Evolutionary conservation across 2,113 vertebrate species (phyloP).

Genomic region (Pogona vitticeps): DNA sequence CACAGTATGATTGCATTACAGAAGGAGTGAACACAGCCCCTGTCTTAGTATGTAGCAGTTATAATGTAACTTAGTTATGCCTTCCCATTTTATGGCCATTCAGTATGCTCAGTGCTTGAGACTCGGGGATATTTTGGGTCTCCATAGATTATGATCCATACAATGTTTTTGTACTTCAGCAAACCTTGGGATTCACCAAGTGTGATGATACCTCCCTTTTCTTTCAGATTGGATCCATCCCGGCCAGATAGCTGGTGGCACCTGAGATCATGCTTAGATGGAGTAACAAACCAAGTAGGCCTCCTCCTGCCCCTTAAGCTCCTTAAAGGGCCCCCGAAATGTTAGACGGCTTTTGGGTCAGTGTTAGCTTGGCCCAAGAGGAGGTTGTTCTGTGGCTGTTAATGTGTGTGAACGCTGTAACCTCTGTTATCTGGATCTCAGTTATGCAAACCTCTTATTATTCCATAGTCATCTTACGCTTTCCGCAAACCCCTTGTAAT

Average conservation of each 20-base stretch:
- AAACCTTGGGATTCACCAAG: not conserved
- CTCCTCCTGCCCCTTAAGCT: not conserved
- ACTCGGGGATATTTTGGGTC: too few species aligned
- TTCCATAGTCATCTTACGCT: not conserved
- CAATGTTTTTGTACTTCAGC: too few species aligned
- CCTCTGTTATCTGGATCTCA: not conserved
- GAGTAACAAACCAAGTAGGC: not conserved
- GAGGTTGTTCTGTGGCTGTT: not conserved
- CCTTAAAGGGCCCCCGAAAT: too few species aligned
- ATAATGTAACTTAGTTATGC: too few species aligned
- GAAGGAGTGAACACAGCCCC: not conserved
- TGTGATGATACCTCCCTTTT: not conserved
- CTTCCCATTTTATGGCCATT: not conserved
- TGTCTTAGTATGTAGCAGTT: not conserved
- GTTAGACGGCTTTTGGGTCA: not conserved
- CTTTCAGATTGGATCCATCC: not conserved
- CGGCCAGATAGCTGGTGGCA: not conserved
- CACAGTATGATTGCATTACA: too few species aligned
- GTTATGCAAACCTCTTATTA: not conserved
- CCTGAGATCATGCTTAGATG: not conserved
- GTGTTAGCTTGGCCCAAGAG: not conserved
- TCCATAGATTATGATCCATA: too few species aligned
- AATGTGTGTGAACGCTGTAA: too few species aligned
- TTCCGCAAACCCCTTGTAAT: not conserved
- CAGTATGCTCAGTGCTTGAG: not conserved